Evolutionary conservation across 2,113 vertebrate species (phyloP).

Genomic region (zebrafish (Danio rerio)): GRCz12tu NC_133178.1:41772001-41772500

Average conservation of each 20-base stretch:
- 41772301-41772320: constrained; percentile 66
- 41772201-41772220: constrained; percentile 56
- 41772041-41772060: neutral
- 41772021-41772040: constrained; percentile 21
- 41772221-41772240: constrained; percentile 75
- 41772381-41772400: constrained; percentile 15
- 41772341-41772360: constrained; percentile 65
- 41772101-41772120: constrained; percentile 61
- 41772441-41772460: neutral
- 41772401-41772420: constrained; percentile 6
- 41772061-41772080: constrained; percentile 42
- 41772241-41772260: constrained; percentile 65
- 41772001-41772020: neutral
- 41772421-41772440: constrained; percentile 26
- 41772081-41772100: constrained; percentile 38
- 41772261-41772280: constrained; percentile 63
- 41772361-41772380: neutral
- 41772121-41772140: constrained; percentile 41
- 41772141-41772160: constrained; percentile 65
- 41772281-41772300: constrained; percentile 70
- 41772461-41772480: neutral
- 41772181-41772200: constrained; percentile 53
- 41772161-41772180: constrained; percentile 63
- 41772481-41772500: too few relatives aligned
- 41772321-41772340: constrained; percentile 61